Conservation (phyloP, 2,113 vertebrate genomes). For the Platichthys stellatus region DNA sequence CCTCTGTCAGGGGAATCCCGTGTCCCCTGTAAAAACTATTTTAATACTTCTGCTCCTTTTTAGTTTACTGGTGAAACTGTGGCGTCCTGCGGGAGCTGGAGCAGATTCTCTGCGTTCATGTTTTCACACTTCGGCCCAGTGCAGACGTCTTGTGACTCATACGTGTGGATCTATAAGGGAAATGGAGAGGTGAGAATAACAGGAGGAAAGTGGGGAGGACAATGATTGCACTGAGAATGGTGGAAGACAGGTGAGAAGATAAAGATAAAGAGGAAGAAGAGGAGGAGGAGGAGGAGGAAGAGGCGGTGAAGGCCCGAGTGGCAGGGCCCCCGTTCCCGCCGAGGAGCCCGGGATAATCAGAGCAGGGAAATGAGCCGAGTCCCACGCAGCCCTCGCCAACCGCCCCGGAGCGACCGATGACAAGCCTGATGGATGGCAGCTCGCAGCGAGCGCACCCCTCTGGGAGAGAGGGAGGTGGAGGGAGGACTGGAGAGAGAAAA, state of each 20-base stretch:
- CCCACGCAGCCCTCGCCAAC: slow-evolving; percentile 71
- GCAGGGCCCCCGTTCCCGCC: slow-evolving; percentile 41
- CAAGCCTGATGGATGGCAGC: slow-evolving; percentile 81
- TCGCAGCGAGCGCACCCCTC: slow-evolving; percentile 51
- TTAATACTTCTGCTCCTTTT: slow-evolving; percentile 21
- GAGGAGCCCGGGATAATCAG: slow-evolving; percentile 77
- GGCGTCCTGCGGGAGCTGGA: not conserved
- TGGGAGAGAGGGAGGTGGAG: slow-evolving; percentile 54
- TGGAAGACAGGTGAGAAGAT: slow-evolving; percentile 22
- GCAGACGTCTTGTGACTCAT: not conserved
- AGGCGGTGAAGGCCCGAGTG: slow-evolving; percentile 35
- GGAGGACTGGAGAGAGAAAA: slow-evolving; percentile 19
- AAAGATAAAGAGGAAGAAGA: slow-evolving; percentile 2
- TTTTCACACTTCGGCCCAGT: slow-evolving; percentile 20
- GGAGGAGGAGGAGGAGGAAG: slow-evolving; percentile 31
- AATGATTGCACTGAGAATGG: slow-evolving; percentile 36
- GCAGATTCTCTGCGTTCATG: not conserved
- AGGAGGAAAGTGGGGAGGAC: slow-evolving; percentile 10
- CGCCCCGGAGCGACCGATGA: slow-evolving; percentile 74
- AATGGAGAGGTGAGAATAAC: slow-evolving; percentile 32
- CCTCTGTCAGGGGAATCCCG: slow-evolving; percentile 36
- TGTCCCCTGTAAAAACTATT: slow-evolving; percentile 18
- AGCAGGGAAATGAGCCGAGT: slow-evolving; percentile 81
- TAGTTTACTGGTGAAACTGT: slow-evolving; percentile 12
- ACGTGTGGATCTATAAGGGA: not conserved